Evolutionary conservation across 1,140 invertebrate species (phyloP).

Genomic region (Antheraea pernyi): DNA sequence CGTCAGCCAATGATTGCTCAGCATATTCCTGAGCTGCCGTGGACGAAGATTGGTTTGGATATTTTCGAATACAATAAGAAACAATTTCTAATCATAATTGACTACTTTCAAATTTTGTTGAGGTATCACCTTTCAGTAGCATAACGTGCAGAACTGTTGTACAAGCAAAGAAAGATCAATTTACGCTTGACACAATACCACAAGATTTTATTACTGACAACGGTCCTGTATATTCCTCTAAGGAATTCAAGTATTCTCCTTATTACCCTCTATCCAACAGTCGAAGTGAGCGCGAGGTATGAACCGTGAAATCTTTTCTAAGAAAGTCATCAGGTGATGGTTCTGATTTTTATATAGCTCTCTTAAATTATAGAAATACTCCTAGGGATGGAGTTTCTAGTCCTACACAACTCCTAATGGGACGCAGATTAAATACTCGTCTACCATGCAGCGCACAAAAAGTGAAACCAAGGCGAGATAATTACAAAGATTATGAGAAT

Average conservation of each 20-base stretch:
- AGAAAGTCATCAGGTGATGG: slow-evolving; percentile 32
- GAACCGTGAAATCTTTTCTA: slow-evolving; percentile 54
- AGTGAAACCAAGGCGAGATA: neutral
- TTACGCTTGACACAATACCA: slow-evolving; percentile 57
- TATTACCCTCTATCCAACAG: slow-evolving; percentile 60
- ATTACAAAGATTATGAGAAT: neutral
- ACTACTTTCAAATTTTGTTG: slow-evolving; percentile 35
- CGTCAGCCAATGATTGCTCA: slow-evolving; percentile 35
- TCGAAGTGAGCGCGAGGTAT: slow-evolving; percentile 49
- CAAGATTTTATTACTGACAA: slow-evolving; percentile 54
- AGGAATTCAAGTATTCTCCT: slow-evolving; percentile 62
- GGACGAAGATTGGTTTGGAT: slow-evolving; percentile 41
- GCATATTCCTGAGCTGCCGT: slow-evolving; percentile 36
- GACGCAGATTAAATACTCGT: slow-evolving; percentile 16
- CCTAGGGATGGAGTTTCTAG: slow-evolving; percentile 20
- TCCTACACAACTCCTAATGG: slow-evolving; percentile 31
- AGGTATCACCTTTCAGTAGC: slow-evolving; percentile 24
- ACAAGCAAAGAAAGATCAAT: slow-evolving; percentile 37
- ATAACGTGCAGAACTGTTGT: slow-evolving; percentile 15
- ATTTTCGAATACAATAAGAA: slow-evolving; percentile 31
- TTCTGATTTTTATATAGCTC: slow-evolving; percentile 21
- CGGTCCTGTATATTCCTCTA: slow-evolving; percentile 56
- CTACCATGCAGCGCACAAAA: slow-evolving; percentile 4
- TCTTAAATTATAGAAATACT: slow-evolving; percentile 24
- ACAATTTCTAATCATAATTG: slow-evolving; percentile 22